Percentiles rank a stretch among this genome's conserved stretches.
These are phyloP conservation scores for Branchinecta sandiegonensis DNA, from an alignment of 2,888 invertebrate genomes.

Conservation along the genomic window DNA sequence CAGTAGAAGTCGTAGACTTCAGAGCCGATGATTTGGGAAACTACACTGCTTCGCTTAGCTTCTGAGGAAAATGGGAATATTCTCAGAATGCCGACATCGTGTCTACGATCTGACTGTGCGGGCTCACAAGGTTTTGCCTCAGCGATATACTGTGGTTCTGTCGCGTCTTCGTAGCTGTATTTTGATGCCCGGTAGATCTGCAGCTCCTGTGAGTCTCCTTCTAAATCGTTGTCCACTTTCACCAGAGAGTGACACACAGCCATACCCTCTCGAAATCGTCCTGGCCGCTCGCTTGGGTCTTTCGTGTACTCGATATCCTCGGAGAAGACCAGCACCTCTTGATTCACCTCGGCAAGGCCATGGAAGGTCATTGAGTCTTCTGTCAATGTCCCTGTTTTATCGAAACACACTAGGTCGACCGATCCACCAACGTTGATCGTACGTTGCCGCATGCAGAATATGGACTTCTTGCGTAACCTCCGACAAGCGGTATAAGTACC, in stretches of 20 bases:
- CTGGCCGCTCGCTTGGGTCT: neutral
- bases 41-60: constrained; percentile 72
- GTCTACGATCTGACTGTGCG: no score
- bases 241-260: constrained; percentile 72
- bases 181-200: no score
- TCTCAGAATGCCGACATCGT: constrained; percentile 57
- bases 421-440: constrained; percentile 64
- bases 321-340: no score
- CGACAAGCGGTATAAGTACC: constrained; percentile 62
- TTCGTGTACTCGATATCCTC: no score
- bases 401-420: constrained; percentile 68
- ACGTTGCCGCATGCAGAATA: constrained; percentile 66
- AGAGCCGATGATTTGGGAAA: constrained; percentile 40
- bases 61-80: constrained; percentile 72
- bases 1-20: constrained; percentile 52
- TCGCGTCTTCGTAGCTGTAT: no score
- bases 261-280: constrained; percentile 52
- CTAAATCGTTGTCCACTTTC: constrained; percentile 48
- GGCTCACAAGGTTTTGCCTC: no score
- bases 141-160: no score
- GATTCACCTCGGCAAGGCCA: constrained; percentile 43
- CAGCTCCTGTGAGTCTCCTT: no score
- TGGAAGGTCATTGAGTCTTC: constrained; percentile 74
- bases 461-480: constrained; percentile 48
- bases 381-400: constrained; percentile 82